Evolutionary conservation across 2,888 invertebrate species (phyloP), one percentile per base, ranked within the genome.

Genomic region (Neoscelio sp.): DNA sequence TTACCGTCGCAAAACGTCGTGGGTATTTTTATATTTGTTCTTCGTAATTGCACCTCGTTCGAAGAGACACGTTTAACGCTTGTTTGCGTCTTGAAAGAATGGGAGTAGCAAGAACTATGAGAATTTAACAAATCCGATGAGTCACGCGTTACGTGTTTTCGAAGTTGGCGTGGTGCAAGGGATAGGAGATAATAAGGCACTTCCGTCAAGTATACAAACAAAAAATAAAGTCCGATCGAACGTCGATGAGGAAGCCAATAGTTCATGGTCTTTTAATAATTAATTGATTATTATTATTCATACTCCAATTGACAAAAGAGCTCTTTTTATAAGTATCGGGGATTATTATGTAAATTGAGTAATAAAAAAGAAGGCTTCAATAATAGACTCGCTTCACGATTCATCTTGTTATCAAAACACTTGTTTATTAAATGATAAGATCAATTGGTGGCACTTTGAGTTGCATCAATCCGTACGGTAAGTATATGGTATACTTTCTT

Each of bases 141-240:
- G 50, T 74, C 76, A 62, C 74, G 56, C 73, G 23, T 38, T 2
- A 17, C 12, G 30, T 15, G 17, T 52, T n/a, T n/a, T n/a, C n/a
- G n/a, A n/a, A n/a, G n/a, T n/a, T n/a, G n/a, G n/a, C 26, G 12
- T 64, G 68, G 54, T 62, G 50, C 64, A 78, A 35, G 35, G 15
- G 40, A 78, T 79, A 82, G 54, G 60, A 60, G 67, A 82, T 83
- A 79, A 83, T 81, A 77, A 74, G 15, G 33, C 10, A 50, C 78
- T 83, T 84, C 83, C 83, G 82, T 64, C 65, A 46, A 18, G 20
- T 26, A 48, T 18, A 18, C 48, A 48, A 23, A 62, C 10, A 35
- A 33, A 18, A 12, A 23, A 44, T 23, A 23, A 15, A 13, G 38
- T 38, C n/a, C n/a, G n/a, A n/a, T 38, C n/a, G 12, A 15, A 33